Conservation (phyloP, 2,113 vertebrate genomes). For the Oxygymnocypris stewartii region DNA sequence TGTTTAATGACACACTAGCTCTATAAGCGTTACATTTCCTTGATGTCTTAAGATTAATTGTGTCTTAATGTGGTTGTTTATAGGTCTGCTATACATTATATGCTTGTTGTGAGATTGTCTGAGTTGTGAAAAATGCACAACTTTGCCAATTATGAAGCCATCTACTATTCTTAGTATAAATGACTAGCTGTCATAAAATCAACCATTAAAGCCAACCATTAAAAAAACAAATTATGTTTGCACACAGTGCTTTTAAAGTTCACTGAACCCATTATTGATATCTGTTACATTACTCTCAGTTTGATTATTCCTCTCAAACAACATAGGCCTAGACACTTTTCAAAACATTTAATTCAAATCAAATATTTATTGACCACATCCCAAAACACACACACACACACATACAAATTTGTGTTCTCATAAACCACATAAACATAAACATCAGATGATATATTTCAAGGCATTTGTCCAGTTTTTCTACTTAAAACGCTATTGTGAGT, state of each 20-base stretch:
- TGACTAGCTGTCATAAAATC: constrained; percentile 11
- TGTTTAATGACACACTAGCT: neutral
- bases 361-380: too few species aligned
- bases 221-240: constrained; percentile 23
- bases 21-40: neutral
- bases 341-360: too few species aligned
- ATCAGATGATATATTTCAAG: too few species aligned
- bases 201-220: neutral
- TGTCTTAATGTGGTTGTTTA: constrained; percentile 16
- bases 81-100: neutral
- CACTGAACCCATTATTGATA: neutral
- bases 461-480: too few species aligned
- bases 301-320: neutral
- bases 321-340: too few species aligned
- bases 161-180: constrained; percentile 19
- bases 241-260: constrained; percentile 19
- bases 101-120: neutral
- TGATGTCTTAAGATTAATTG: constrained; percentile 10
- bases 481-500: too few species aligned
- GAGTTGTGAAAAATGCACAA: neutral
- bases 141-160: neutral
- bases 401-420: too few species aligned
- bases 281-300: neutral
- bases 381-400: too few species aligned
- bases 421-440: too few species aligned